Evolutionary conservation across 1,140 invertebrate species (phyloP), one percentile per base, ranked within the genome.

Genomic region (Brachionus plicatilis): DNA sequence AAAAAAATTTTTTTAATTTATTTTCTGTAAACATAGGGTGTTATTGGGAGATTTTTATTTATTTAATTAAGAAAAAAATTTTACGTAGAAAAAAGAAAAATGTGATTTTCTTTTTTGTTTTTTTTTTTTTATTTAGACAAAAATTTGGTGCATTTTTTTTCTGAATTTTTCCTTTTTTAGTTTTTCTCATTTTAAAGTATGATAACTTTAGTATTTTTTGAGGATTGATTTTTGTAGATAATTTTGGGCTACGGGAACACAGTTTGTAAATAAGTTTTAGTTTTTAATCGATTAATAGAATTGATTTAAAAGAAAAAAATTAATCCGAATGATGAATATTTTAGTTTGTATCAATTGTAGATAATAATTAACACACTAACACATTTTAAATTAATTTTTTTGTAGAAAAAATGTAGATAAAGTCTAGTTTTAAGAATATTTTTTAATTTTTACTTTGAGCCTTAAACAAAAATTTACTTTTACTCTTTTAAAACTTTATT

Each of bases 321-420:
- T 72, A 43, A 72, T 72, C 68, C 68, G 68, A 72, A 72, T 72
- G 68, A 72, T 43, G 8, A 20, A 72, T 72, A 43, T 72, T 72
- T 72, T 72, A 72, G 68, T 72, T 72, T 41, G 37, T 72, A 43
- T 43, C 17, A 60, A 60, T 20, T 60, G 53, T 60, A 60, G 53
- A 60, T 60, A 60, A 60, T 20, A 60, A 60, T 60, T 60, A 60
- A 60, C 53, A 20, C 20, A 27, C 53, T 60, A 60, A 60, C 53
- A 17, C n/a, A 60, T 60, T 60, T 60, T 68, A 68, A 41, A n/a
- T n/a, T 65, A 9, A 65, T 65, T 65, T n/a, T 65, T 65, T 65
- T 53, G 47, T 53, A 53, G 47, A 53, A 53, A n/a, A n/a, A 53
- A 14, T 53, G 47, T 53, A n/a, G 17, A 53, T 53, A 53, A 53